Evolutionary conservation across 2,113 vertebrate species (phyloP).

Genomic region (Channa argus): DNA sequence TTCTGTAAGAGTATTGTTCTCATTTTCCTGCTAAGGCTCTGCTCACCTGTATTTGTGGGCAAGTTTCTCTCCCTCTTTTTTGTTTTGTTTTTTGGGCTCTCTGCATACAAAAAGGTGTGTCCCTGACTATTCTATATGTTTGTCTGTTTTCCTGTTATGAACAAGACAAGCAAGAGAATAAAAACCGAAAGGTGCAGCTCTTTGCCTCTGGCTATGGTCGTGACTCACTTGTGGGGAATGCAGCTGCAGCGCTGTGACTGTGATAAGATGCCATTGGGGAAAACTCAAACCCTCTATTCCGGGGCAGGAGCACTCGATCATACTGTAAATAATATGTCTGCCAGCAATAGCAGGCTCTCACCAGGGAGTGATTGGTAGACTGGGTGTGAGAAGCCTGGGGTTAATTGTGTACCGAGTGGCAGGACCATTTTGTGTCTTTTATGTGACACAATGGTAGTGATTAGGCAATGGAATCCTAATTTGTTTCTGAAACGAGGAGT

Average conservation of each 20-base stretch:
- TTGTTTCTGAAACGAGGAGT: conserved; percentile 43
- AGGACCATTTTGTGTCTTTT: conserved; percentile 58
- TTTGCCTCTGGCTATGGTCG: conserved; percentile 45
- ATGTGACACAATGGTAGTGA: conserved; percentile 55
- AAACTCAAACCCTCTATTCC: conserved; percentile 65
- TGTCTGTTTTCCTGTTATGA: conserved; percentile 34
- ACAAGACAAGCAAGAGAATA: conserved; percentile 30
- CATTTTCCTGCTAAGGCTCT: conserved; percentile 20
- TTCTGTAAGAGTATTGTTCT: conserved; percentile 6
- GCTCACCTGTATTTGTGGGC: conserved; percentile 44
- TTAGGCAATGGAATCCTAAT: conserved; percentile 43
- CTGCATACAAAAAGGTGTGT: conserved; percentile 19
- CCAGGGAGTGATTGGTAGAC: conserved; percentile 49
- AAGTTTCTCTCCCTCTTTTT: conserved; percentile 3
- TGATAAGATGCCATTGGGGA: conserved; percentile 78
- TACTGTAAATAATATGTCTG: conserved; percentile 68
- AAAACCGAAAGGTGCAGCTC: conserved; percentile 66
- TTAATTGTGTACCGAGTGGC: conserved; percentile 58
- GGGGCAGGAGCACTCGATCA: conserved; percentile 57
- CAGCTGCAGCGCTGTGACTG: conserved; percentile 59
- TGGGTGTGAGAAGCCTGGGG: conserved; percentile 59
- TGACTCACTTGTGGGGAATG: conserved; percentile 80
- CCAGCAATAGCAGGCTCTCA: conserved; percentile 39
- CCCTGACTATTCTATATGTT: conserved; percentile 20
- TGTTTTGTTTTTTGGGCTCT: conserved; percentile 6